Conservation (phyloP, 2,797 vertebrate species). For the Platalea minor region DNA sequence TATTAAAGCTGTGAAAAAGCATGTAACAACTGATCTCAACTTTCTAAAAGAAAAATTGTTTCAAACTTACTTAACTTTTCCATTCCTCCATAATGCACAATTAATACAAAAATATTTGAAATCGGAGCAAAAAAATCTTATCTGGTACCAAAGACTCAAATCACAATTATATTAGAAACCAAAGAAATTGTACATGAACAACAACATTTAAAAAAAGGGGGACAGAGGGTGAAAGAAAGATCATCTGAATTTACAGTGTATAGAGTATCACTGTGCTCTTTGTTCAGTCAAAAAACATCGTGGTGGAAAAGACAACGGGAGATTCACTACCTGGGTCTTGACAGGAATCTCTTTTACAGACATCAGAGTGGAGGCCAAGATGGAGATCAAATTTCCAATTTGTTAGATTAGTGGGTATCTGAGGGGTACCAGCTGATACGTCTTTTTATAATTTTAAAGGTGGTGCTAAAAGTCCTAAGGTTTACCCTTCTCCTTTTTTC, state of each 20-base stretch:
- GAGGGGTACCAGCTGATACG: not conserved
- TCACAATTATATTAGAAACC: not conserved
- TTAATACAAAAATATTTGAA: not conserved
- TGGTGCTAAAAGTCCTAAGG: slow-evolving; percentile 40
- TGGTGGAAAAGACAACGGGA: not conserved
- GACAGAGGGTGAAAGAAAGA: not conserved
- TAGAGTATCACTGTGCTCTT: not conserved
- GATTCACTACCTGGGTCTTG: slow-evolving; percentile 6
- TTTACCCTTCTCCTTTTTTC: slow-evolving; percentile 38
- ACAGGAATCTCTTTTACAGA: slow-evolving; percentile 25
- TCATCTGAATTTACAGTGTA: not conserved
- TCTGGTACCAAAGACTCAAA: not conserved
- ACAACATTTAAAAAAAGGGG: not conserved
- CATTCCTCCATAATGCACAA: not conserved
- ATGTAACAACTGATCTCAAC: not conserved
- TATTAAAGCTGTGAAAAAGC: not conserved
- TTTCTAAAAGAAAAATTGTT: not conserved
- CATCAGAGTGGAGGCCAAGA: not conserved
- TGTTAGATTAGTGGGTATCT: not conserved
- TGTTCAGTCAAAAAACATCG: not conserved
- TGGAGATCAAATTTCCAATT: slow-evolving; percentile 57
- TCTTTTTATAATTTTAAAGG: slow-evolving; percentile 58
- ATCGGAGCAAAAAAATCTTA: not conserved
- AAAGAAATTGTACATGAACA: not conserved
- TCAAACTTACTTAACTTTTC: not conserved